Evolutionary conservation across 2,113 vertebrate genomes (phyloP), one percentile per base, ranked within the genome.

Genomic region (Micronycteris hirsuta): DNA sequence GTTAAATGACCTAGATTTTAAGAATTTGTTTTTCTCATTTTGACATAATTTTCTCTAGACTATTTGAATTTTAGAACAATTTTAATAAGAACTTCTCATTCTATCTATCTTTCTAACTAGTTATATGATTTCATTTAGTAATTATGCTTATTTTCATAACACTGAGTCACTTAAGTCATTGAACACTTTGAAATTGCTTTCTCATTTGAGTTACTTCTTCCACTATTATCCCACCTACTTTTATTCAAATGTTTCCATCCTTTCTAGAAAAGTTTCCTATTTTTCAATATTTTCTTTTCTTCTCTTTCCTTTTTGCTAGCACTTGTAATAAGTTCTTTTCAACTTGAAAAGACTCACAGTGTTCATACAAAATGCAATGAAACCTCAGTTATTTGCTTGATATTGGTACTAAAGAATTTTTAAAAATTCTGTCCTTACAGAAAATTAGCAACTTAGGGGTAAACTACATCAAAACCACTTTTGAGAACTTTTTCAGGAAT

Each of bases 111-210:
- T 80, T 91, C 54, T 91, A 91, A 77, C 36, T 56, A 16, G 5
- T 76, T 65, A 70, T 14, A 83, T 31, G n/a, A 93, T 89, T 92
- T 33, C 63, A 45, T 87, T 97, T 97, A 84, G 49, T 95, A 93
- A 9, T 73, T 93, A 96, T 95, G 52, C 31, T 82, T 89, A 96
- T 95, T 95, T 95, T 95, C 61, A 92, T 73, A 86, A 83, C 20
- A 87, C 16, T 86, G 54, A 90, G 2, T 86, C 47, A 36, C 4
- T 84, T 89, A 95, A 92, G 3, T 14, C 16, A 93, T 15, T 36
- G 52, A 95, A n/a, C 31, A 97, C 11, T 80, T 93, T 92, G 38
- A 89, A 54, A 63, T 71, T 97, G 7, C 19, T 77, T 90, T 87
- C 83, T 89, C 95, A 58, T 95, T 52, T 94, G 74, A 94, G 88